Evolutionary conservation across 2,113 vertebrate species (phyloP).

Genomic region (Formicarius rufipectus): DNA sequence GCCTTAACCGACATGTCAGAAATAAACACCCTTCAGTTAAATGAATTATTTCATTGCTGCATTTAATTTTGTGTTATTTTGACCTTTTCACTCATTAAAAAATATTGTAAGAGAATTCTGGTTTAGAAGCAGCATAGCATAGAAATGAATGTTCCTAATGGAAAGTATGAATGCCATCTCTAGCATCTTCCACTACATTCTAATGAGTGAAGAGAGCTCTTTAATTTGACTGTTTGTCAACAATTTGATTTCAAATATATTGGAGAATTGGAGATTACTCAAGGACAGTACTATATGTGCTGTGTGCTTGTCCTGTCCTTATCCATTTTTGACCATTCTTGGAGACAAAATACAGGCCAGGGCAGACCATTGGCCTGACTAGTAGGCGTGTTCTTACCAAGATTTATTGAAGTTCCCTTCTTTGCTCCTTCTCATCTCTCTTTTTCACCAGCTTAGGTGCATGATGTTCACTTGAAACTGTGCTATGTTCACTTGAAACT

Average conservation of each 20-base stretch:
- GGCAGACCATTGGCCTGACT: not conserved
- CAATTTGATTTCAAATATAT: not conserved
- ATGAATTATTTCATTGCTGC: not conserved
- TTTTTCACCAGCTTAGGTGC: not conserved
- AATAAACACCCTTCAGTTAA: not conserved
- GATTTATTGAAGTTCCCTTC: not conserved
- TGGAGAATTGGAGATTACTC: not conserved
- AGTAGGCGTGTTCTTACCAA: not conserved
- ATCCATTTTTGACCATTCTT: not conserved
- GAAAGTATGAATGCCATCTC: not conserved
- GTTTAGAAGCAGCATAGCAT: not conserved
- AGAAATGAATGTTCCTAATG: not conserved
- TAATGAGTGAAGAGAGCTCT: not conserved
- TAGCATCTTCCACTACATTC: not conserved
- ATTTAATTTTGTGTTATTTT: not conserved
- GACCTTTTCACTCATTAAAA: not conserved
- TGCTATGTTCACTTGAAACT: too few relatives aligned
- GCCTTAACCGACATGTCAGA: not conserved
- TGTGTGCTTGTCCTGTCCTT: not conserved
- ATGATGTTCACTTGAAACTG: not conserved
- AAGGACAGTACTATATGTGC: not conserved
- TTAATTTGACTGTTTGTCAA: not conserved
- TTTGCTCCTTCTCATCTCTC: not conserved
- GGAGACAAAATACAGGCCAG: not conserved
- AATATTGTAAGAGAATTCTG: not conserved